These are phyloP conservation scores for Drosophila micromelanica DNA, from an alignment of 1,140 invertebrate species.

Conservation along the genomic window DNA sequence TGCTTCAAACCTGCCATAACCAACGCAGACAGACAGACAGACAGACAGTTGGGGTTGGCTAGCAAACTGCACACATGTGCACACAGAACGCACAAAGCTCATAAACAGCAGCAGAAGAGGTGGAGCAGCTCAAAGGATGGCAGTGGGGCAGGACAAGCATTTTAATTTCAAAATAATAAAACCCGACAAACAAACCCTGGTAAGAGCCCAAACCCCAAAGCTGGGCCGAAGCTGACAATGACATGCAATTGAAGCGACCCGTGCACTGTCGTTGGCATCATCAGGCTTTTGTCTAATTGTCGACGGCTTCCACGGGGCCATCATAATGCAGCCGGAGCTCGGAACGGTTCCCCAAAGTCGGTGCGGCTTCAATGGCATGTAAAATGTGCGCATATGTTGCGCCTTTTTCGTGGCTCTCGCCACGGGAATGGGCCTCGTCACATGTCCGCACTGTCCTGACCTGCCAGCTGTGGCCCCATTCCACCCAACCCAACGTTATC, in stretches of 20 bases:
- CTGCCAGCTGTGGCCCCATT: slow-evolving; percentile 30
- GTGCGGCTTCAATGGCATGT: slow-evolving; percentile 47
- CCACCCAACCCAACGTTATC: not conserved
- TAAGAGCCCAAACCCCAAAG: slow-evolving; percentile 22
- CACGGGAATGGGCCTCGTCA: slow-evolving; percentile 9
- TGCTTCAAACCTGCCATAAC: slow-evolving; percentile 14
- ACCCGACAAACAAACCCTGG: slow-evolving; percentile 32
- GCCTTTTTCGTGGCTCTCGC: slow-evolving; percentile 39
- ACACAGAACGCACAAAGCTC: slow-evolving; percentile 23
- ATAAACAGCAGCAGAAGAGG: slow-evolving; percentile 23
- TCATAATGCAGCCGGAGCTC: slow-evolving; percentile 64
- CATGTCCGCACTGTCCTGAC: slow-evolving; percentile 13
- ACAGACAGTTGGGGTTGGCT: slow-evolving; percentile 23
- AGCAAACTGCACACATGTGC: slow-evolving; percentile 31
- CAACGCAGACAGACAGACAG: no score
- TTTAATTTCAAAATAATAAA: slow-evolving; percentile 78
- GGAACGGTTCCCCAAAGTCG: slow-evolving; percentile 38
- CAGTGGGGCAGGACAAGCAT: slow-evolving; percentile 27
- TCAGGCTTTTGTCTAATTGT: slow-evolving; percentile 76
- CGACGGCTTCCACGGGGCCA: slow-evolving; percentile 38
- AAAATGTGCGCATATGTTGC: slow-evolving; percentile 77
- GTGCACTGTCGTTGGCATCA: slow-evolving; percentile 12
- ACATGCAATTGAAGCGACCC: slow-evolving; percentile 68
- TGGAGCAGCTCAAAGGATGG: no score
- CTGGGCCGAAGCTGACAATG: slow-evolving; percentile 55